Percentiles rank a stretch among this genome's conserved stretches.
phyloP scores from a whole-genome alignment of 2,113 vertebrate species.

The Oncorhynchus clarkii region DNA sequence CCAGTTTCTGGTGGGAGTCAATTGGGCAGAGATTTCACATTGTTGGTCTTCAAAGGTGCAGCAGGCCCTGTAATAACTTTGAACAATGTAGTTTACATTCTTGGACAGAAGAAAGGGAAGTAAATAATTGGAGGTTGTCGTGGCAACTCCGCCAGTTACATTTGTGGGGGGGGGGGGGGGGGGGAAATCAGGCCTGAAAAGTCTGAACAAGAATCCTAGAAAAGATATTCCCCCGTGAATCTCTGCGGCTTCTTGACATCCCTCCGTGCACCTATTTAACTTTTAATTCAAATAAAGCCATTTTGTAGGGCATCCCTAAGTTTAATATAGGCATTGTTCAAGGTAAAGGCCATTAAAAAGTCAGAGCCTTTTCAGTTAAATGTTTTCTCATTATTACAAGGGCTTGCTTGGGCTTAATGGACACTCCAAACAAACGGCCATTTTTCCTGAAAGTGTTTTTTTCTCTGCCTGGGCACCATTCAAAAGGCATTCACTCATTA shows the following conservation, averaged over 20 bases:
- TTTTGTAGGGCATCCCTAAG: slow-evolving; percentile 31
- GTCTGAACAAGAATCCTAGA: slow-evolving; percentile 41
- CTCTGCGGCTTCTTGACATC: slow-evolving; percentile 49
- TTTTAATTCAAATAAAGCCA: slow-evolving; percentile 62
- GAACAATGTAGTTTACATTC: slow-evolving; percentile 36
- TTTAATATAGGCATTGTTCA: slow-evolving; percentile 61
- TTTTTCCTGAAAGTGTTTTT: not conserved
- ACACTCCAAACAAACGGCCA: slow-evolving; percentile 39
- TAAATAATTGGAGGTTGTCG: slow-evolving; percentile 75
- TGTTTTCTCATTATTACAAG: slow-evolving; percentile 36
- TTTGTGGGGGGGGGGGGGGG: slow-evolving; percentile 30
- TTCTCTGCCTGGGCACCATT: slow-evolving; percentile 24
- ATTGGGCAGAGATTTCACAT: slow-evolving; percentile 11
- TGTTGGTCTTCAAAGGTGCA: slow-evolving; percentile 26
- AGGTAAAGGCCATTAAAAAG: slow-evolving; percentile 53
- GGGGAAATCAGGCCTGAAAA: slow-evolving; percentile 56
- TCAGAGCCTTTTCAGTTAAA: slow-evolving; percentile 43
- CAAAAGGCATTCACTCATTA: slow-evolving; percentile 32
- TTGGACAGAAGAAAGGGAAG: slow-evolving; percentile 64
- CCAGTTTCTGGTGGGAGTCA: slow-evolving; percentile 8
- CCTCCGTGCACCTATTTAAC: slow-evolving; percentile 54
- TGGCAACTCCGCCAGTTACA: slow-evolving; percentile 63
- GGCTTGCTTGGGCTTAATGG: slow-evolving; percentile 47
- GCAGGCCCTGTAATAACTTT: slow-evolving; percentile 12
- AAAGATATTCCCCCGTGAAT: not conserved